Percentiles rank a stretch among this genome's conserved stretches.
phyloP scores from a whole-genome alignment of 2,797 vertebrate genomes.

The Caiman crocodilus region DNA sequence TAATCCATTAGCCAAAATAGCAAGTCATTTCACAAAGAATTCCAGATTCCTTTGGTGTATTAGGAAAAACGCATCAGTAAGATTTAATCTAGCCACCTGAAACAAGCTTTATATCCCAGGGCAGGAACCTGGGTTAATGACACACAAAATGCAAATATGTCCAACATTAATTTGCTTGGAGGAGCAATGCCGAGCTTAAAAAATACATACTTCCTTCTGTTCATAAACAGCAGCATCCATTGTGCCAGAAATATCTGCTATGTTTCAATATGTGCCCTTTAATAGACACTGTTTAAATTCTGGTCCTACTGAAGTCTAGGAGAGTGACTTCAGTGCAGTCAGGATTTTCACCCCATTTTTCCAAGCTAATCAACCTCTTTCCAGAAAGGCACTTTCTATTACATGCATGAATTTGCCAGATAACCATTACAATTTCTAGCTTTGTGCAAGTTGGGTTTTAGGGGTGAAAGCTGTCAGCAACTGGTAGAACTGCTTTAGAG shows the following conservation, averaged over 20 bases:
- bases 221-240: neutral
- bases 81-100: conserved; percentile 55
- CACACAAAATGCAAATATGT: conserved; percentile 37
- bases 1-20: conserved; percentile 72
- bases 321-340: neutral
- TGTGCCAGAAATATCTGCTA: neutral
- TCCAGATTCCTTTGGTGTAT: conserved; percentile 30
- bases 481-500: neutral
- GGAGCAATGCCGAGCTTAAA: neutral
- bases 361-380: neutral
- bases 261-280: neutral
- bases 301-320: neutral
- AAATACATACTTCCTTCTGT: rapidly evolving
- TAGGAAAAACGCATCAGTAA: conserved; percentile 39
- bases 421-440: rapidly evolving
- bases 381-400: neutral
- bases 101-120: conserved; percentile 7
- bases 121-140: conserved; percentile 52
- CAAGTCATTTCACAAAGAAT: conserved; percentile 54
- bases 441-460: neutral
- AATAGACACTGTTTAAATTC: rapidly evolving
- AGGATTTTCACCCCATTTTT: neutral
- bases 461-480: rapidly evolving
- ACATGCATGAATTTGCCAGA: neutral
- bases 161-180: conserved; percentile 33